Conservation (phyloP, 2,888 invertebrate genomes). For the Gonocerus acuteangulatus region DNA sequence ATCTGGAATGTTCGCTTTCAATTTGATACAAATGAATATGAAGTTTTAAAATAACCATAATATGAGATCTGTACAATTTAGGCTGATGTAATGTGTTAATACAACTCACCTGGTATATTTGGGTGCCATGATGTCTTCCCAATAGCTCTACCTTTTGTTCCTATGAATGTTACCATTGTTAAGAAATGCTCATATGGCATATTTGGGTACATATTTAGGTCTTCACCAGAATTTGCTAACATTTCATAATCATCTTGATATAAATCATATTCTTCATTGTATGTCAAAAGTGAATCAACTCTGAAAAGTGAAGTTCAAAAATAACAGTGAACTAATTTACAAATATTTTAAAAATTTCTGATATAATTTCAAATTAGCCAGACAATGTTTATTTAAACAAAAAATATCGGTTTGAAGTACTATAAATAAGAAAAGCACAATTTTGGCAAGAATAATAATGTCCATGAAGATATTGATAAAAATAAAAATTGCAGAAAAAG, state of each 20-base stretch:
- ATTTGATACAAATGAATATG: too few species aligned
- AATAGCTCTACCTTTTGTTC: constrained; percentile 39
- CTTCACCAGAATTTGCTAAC: constrained; percentile 27
- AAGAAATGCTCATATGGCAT: constrained; percentile 39
- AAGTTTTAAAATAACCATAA: too few species aligned
- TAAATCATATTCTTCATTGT: constrained; percentile 37
- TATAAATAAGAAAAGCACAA: too few species aligned
- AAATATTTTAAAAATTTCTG: not conserved
- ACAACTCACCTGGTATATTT: constrained; percentile 36
- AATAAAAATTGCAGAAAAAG: too few species aligned
- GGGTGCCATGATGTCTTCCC: constrained; percentile 42
- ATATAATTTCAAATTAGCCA: too few species aligned
- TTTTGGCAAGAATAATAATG: too few species aligned
- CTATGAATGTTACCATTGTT: constrained; percentile 40
- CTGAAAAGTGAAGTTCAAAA: constrained; percentile 5
- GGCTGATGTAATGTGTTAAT: too few species aligned
- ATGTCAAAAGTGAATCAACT: constrained; percentile 26
- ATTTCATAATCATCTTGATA: constrained; percentile 37
- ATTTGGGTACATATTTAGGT: constrained; percentile 5
- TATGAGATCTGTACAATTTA: too few species aligned
- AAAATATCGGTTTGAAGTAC: too few species aligned
- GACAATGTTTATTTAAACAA: too few species aligned
- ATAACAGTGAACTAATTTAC: not conserved
- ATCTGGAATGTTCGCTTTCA: too few species aligned
- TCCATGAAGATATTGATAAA: too few species aligned